Percentiles rank a stretch among this genome's conserved stretches.
Conservation (phyloP, 2,888 invertebrate genomes). For the Drosophila testacea region DNA sequence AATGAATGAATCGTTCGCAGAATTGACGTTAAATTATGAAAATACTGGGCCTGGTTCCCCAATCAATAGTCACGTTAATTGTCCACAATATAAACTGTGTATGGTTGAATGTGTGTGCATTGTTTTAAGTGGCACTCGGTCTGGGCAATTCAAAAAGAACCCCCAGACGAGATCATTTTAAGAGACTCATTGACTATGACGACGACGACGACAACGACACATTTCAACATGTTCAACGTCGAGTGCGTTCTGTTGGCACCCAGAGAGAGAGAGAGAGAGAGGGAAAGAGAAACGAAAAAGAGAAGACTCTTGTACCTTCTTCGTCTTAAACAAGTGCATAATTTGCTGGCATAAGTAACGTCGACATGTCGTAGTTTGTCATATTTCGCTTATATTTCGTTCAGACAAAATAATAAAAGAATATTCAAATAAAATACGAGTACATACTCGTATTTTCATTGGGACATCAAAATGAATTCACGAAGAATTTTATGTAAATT, state of each 20-base stretch:
- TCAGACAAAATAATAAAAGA: constrained; percentile 3
- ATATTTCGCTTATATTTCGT: constrained; percentile 16
- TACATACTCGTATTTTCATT: constrained; percentile 40
- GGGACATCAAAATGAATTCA: constrained; percentile 66
- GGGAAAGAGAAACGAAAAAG: not conserved
- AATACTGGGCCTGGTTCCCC: constrained; percentile 15
- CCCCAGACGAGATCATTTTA: constrained; percentile 35
- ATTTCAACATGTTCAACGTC: constrained; percentile 52
- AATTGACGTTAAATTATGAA: constrained; percentile 45
- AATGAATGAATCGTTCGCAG: constrained; percentile 24
- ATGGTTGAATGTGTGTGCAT: constrained; percentile 8
- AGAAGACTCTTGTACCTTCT: not conserved
- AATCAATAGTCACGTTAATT: constrained; percentile 59
- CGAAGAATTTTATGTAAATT: constrained; percentile 69
- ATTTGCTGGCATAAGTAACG: constrained; percentile 52
- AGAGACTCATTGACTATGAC: constrained; percentile 37
- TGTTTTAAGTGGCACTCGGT: constrained; percentile 50
- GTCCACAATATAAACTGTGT: constrained; percentile 30
- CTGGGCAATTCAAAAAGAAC: constrained; percentile 35
- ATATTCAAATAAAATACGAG: constrained; percentile 20
- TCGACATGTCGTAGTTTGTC: constrained; percentile 44
- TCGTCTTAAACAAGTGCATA: constrained; percentile 42
- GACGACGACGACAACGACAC: constrained; percentile 30
- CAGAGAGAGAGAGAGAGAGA: not conserved
- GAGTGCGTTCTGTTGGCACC: constrained; percentile 25